These are phyloP conservation scores for Macrobrachium rosenbergii DNA, from an alignment of 1,140 invertebrate species.

Conservation along the genomic window DNA sequence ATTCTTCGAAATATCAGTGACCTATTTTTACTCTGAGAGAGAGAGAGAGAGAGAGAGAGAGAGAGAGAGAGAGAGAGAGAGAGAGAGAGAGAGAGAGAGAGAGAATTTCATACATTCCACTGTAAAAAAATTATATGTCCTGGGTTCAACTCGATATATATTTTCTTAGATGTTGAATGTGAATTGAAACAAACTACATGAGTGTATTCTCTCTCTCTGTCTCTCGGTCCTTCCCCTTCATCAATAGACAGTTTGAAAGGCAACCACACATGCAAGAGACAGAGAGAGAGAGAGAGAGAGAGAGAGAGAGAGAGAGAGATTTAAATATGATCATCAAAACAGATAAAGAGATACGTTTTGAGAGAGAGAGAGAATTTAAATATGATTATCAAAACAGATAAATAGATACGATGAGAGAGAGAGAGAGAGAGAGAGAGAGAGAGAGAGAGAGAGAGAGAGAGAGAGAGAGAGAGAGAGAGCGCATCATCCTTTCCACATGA, in stretches of 20 bases:
- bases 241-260: too few species aligned
- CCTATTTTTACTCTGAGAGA: background rate
- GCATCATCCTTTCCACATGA: background rate
- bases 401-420: background rate
- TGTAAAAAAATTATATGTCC: too few species aligned
- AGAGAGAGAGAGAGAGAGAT: background rate
- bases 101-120: too few species aligned
- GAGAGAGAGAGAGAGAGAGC: background rate
- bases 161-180: too few species aligned
- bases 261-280: too few species aligned
- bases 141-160: too few species aligned
- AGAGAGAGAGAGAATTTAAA: background rate
- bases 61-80: background rate
- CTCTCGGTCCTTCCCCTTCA: too few species aligned
- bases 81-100: background rate
- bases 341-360: background rate
- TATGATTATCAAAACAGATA: background rate
- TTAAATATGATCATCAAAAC: background rate
- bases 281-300: background rate
- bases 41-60: background rate
- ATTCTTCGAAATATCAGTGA: too few species aligned
- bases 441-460: slow-evolving; percentile 4
- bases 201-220: too few species aligned
- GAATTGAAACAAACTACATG: too few species aligned
- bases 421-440: background rate